Percentiles rank a stretch among this genome's conserved stretches.
Evolutionary conservation across 1,140 invertebrate species (phyloP).

Genomic region (Diploscapter pachys): DNA sequence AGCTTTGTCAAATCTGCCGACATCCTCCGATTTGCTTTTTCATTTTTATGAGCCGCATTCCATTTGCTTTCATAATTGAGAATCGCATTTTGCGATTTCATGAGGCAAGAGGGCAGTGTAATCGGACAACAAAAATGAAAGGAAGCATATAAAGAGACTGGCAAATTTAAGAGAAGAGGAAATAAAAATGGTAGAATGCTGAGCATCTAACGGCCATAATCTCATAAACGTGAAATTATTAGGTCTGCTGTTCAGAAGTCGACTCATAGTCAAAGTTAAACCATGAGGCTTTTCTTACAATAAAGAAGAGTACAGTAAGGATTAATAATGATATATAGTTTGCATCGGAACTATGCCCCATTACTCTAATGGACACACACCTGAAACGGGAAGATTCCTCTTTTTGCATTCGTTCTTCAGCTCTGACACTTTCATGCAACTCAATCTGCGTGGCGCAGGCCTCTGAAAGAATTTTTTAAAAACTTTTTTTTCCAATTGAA

Average conservation of each 20-base stretch:
- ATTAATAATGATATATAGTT: neutral
- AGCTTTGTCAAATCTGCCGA: no score
- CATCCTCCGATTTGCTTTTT: no score
- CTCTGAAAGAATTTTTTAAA: neutral
- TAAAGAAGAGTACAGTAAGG: neutral
- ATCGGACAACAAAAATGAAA: no score
- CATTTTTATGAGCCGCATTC: no score
- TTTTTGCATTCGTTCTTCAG: constrained; percentile 47
- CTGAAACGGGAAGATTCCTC: constrained; percentile 70
- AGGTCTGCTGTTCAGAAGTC: neutral
- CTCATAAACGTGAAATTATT: neutral
- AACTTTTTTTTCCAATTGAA: neutral
- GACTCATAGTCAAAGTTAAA: neutral
- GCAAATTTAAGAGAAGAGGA: no score
- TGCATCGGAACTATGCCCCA: no score
- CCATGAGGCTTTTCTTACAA: neutral
- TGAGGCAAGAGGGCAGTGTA: no score
- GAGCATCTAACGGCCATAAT: neutral
- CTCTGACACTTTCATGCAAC: constrained; percentile 39
- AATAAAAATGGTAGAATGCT: neutral
- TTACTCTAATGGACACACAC: neutral
- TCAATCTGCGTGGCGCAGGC: constrained; percentile 28
- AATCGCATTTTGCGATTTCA: no score
- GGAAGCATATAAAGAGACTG: no score
- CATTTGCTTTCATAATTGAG: no score